Evolutionary conservation across 2,888 invertebrate genomes (phyloP), one percentile per base, ranked within the genome.

Genomic region (Euplagia quadripunctaria): DNA sequence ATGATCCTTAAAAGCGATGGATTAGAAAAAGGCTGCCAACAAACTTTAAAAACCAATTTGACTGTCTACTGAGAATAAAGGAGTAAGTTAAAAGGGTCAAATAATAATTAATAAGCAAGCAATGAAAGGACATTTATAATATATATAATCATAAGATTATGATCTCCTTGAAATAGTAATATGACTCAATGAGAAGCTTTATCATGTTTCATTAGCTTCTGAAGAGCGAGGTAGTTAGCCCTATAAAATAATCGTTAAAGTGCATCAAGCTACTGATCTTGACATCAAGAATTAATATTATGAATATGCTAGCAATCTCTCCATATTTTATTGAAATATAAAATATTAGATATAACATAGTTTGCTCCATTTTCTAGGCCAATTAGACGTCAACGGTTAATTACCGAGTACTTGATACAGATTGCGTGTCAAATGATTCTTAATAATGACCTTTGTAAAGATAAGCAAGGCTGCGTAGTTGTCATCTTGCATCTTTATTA

Each of bases 401-500:
- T 85, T 75, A 76, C 14, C 52, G 42, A 71, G 73, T 84, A 79
- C 82, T 82, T 84, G 70, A 52, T 66, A 75, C 66, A 75, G 75
- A 84, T 84, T 76, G 84, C 84, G 85, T 84, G 84, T 79, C 79
- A 74, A 84, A 72, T 79, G 77, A 73, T 75, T 80, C 82, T 79
- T 78, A 82, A 79, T 80, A 78, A 85, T 84, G 84, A 85, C 85
- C 85, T 84, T 80, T 80, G 71, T 41, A 52, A 58, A 71, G 77
- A 82, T 84, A 75, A 74, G 68, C 84, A 84, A 84, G 85, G 84
- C 81, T 74, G 61, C 63, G 72, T 61, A 69, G 20, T 64, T 73
- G 72, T 72, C 55, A 69, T 55, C 20, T 68, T 46, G 55, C 49
- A 70, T 70, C 51, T 70, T 64, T 55, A 70, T 70, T 66, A 66